Evolutionary conservation across 1,140 invertebrate genomes (phyloP).

Genomic region (Mya arenaria): DNA sequence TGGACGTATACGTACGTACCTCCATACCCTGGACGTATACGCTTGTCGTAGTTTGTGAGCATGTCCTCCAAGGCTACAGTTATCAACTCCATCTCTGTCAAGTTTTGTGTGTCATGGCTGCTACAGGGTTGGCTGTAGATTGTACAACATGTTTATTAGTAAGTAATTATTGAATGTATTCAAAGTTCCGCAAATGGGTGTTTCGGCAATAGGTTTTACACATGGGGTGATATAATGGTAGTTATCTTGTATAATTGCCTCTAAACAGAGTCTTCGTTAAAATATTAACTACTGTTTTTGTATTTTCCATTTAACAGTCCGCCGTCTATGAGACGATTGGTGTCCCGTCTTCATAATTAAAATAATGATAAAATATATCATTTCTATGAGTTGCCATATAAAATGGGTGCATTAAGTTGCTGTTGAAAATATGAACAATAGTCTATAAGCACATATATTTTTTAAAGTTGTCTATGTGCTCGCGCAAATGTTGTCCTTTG

Average conservation of each 20-base stretch:
- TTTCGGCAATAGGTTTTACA: not conserved
- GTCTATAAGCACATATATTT: too few relatives aligned
- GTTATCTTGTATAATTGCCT: not conserved
- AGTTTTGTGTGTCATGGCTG: conserved; percentile 49
- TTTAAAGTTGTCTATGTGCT: too few relatives aligned
- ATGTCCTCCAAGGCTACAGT: conserved; percentile 63
- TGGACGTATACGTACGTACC: conserved; percentile 84
- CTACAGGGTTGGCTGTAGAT: not conserved
- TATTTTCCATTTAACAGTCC: too few relatives aligned
- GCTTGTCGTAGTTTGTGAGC: conserved; percentile 89
- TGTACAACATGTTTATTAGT: not conserved
- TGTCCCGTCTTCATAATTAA: too few relatives aligned
- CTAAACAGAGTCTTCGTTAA: not conserved
- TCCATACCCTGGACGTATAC: conserved; percentile 91
- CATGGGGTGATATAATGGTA: not conserved
- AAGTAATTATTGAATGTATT: not conserved
- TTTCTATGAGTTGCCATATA: too few relatives aligned
- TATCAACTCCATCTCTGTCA: conserved; percentile 56
- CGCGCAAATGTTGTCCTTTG: too few relatives aligned
- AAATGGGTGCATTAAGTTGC: too few relatives aligned
- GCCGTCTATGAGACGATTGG: too few relatives aligned
- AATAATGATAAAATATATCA: too few relatives aligned
- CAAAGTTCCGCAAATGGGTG: not conserved
- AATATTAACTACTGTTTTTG: not conserved
- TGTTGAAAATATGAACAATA: too few relatives aligned